Conservation (phyloP, 1,140 invertebrate species). For the Achatina immaculata region DNA sequence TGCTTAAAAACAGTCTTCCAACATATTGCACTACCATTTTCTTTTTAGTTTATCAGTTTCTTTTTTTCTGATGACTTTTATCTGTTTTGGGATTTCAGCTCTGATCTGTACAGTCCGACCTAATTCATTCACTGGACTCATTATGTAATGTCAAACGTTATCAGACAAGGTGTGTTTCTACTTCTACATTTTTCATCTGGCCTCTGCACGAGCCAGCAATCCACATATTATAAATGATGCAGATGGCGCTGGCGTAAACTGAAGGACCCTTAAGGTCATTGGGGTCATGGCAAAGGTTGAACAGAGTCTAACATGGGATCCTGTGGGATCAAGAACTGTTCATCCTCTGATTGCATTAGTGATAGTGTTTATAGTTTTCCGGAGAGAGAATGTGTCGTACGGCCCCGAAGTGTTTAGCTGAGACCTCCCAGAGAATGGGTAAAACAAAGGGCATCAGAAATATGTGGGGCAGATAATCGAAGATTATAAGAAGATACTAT, state of each 20-base stretch:
- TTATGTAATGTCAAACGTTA: neutral
- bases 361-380: neutral
- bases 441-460: too few species aligned
- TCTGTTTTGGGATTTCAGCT: too few species aligned
- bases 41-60: too few species aligned
- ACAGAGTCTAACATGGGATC: neutral
- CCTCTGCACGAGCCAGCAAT: neutral
- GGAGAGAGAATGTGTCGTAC: too few species aligned
- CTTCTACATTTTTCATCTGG: neutral
- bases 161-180: neutral
- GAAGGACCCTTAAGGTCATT: neutral
- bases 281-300: neutral
- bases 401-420: too few species aligned
- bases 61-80: too few species aligned
- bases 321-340: neutral
- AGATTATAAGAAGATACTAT: too few species aligned
- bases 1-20: too few species aligned
- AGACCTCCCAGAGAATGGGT: too few species aligned
- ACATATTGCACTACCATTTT: too few species aligned
- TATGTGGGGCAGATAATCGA: too few species aligned
- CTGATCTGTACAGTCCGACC: neutral
- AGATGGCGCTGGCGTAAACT: neutral
- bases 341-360: neutral
- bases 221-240: neutral
- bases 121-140: neutral